Conservation (phyloP, 2,888 invertebrate species). For the Pollenia amentaria region DNA sequence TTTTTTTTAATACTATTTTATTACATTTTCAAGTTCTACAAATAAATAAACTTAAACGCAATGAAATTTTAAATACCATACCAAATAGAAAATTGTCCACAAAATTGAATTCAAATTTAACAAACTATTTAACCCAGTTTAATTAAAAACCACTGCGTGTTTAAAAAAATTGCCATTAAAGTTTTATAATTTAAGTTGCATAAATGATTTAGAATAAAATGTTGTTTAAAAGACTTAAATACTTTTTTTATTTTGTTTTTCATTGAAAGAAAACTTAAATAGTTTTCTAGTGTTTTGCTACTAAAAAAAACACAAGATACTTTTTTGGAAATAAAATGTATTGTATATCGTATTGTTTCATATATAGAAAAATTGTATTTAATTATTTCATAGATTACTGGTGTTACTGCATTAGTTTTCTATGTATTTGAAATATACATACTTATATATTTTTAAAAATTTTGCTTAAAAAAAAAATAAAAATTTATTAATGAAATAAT, state of each 20-base stretch:
- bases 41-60: slow-evolving; percentile 56
- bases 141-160: neutral
- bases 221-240: neutral
- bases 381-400: slow-evolving; percentile 53
- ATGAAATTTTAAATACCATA: slow-evolving; percentile 55
- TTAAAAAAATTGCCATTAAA: neutral
- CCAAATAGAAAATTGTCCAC: slow-evolving; percentile 24
- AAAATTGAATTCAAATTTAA: slow-evolving; percentile 45
- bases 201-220: neutral
- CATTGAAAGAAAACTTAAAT: slow-evolving; percentile 5
- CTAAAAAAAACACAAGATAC: neutral
- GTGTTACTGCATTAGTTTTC: slow-evolving; percentile 26
- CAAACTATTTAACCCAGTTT: slow-evolving; percentile 10
- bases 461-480: slow-evolving; percentile 37
- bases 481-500: slow-evolving; percentile 30
- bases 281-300: slow-evolving; percentile 22
- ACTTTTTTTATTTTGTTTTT: slow-evolving; percentile 16
- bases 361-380: slow-evolving; percentile 42
- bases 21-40: slow-evolving; percentile 47
- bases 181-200: slow-evolving; percentile 4
- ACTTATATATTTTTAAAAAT: slow-evolving; percentile 27
- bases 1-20: slow-evolving; percentile 50
- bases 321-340: slow-evolving; percentile 6
- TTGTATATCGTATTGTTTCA: slow-evolving; percentile 38
- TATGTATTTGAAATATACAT: slow-evolving; percentile 40